Base-by-base conservation (phyloP, 2,888 invertebrate genomes). In the Campopleginae sp. region DNA sequence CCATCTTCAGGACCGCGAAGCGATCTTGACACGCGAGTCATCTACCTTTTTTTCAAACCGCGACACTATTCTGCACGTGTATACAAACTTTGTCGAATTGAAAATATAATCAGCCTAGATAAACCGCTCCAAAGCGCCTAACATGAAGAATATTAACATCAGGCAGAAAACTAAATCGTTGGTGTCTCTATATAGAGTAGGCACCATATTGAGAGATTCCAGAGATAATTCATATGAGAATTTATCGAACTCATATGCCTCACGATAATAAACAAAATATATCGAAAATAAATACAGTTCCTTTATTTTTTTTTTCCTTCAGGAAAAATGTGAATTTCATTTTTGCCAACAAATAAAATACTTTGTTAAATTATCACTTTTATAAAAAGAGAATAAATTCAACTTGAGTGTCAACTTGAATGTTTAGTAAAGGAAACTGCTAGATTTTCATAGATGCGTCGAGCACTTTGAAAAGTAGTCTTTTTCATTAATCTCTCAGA, bases 1-100 rank as follows among this genome's bases (percentile, higher is more conserved):
- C 82, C 44, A 61, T 38, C 46, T 48, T 46, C n/a, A 12, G 27
- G 44, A 68, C 77, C 54, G 27, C 54, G 42, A 54, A 38, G n/a
- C 27, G 23, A 27, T 68, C 54, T 44, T 27, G 46, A 68, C 78
- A 61, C 58, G 61, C 42, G 61, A 70, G 33, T 33, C 6, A 42
- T 58, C 27, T 46, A 19, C 44, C 58, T 61, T 42, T 33, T 65
- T 17, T 12, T 51, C 27, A 7, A 42, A 17, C 2, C 17, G 27
- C 17, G 33, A 65, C 6, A 19, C 1, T 76, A 38, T 17, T 6
- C 27, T 46, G 31, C 42, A 10, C 61, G 42, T 42, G 33, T 27
- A 58, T 42, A n/a, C 51, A 46, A 4, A 27, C 14, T 27, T 44
- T 58, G 27, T 14, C 14, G 14, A 14, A 10, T 27, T 27, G 12